A percentile compares a stretch with the other conserved stretches of the same genome.
These are phyloP conservation scores for Gnathonemus longibarbis DNA, from an alignment of 2,113 vertebrate species.

Conservation along the genomic window DNA sequence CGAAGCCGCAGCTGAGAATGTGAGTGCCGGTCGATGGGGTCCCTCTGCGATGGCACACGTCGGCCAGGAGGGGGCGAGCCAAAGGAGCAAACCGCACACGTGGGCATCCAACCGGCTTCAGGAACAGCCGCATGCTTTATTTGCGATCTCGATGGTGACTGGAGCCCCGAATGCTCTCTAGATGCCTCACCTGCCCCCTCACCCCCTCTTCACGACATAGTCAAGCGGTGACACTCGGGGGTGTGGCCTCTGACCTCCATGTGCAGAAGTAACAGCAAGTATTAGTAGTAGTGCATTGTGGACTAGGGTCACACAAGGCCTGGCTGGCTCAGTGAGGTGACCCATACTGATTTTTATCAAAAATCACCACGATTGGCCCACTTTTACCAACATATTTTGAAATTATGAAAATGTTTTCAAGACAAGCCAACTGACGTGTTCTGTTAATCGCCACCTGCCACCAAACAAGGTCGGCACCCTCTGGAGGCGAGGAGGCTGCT, in stretches of 20 bases:
- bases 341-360: background rate
- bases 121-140: background rate
- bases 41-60: background rate
- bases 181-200: background rate
- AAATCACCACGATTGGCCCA: background rate
- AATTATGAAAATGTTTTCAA: background rate
- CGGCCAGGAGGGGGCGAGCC: background rate
- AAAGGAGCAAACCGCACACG: background rate
- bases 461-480: background rate
- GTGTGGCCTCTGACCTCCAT: background rate
- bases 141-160: background rate
- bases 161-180: background rate
- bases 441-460: background rate
- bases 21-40: background rate
- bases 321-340: background rate
- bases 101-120: background rate
- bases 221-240: background rate
- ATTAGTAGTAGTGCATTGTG: background rate
- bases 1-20: conserved; percentile 1
- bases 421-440: background rate
- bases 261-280: background rate
- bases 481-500: background rate
- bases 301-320: background rate
- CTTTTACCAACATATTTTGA: background rate
- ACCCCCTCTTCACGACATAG: background rate